Evolutionary conservation across 2,888 invertebrate genomes (phyloP), one percentile per base, ranked within the genome.

Genomic region (Eumerus sabulonum): DNA sequence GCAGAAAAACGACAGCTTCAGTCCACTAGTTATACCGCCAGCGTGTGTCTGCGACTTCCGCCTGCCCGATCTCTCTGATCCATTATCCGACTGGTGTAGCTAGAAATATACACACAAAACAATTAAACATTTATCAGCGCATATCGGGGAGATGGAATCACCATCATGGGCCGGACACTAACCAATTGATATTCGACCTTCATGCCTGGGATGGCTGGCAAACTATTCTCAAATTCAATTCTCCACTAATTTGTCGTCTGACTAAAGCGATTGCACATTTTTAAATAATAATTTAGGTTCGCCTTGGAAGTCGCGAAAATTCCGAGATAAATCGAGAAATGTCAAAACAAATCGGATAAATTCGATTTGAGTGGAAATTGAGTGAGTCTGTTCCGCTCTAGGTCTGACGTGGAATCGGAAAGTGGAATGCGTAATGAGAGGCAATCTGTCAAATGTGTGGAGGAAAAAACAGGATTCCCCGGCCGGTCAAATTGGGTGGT

Each of bases 1-100:
- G 72, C 89, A 89, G 1, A 89, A 72, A 83, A 89, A 89, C 48
- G 88, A 89, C 45, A 88, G 63, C 76, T 88, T 88, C 0, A 89
- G 82, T 1, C 87, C 87, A 57, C 84, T 86, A n/a, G 88, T 84
- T 4, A 82, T 76, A 14, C 85, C 82, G 7, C 71, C 74, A 45
- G 82, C 82, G 66, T 83, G 81, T 27, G 62, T 74, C 56, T 73
- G 83, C 16, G 84, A 83, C 62, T 86, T 87, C 35, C 87, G 85
- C 27, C 87, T 83, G 54, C 59, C 77, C 1, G 77, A 44, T 47
- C 82, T 83, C 35, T 76, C 76, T 53, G 85, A 85, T 27, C n/a
- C 27, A 27, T 86, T 85, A 70, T 88, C 86, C 62, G 81, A 84
- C 53, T 84, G 83, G 66, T 82, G 84, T 38, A 76, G 79, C 82